Conservation (phyloP, 2,113 vertebrate species). For the Pyxicephalus adspersus region DNA sequence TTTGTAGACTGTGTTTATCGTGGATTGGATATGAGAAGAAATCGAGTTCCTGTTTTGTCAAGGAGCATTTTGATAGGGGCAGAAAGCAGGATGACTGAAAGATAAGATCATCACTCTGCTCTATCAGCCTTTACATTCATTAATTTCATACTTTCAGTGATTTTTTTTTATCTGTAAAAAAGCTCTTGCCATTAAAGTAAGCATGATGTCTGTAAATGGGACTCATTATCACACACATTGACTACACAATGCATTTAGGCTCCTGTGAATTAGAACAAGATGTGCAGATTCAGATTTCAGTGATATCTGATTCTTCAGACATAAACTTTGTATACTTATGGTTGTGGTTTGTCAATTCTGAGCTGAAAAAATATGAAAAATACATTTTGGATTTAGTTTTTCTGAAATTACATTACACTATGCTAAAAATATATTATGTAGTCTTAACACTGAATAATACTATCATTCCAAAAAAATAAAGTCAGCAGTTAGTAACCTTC, state of each 20-base stretch:
- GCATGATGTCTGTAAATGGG: background rate
- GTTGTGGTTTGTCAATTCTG: background rate
- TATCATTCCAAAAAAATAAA: too few species aligned
- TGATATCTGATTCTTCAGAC: constrained; percentile 9
- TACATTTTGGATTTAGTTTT: too few species aligned
- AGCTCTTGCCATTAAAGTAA: background rate
- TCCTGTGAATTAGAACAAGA: constrained; percentile 30
- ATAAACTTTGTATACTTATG: background rate
- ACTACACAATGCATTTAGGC: background rate
- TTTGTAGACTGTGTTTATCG: too few species aligned
- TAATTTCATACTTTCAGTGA: too few species aligned
- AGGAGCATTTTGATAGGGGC: too few species aligned
- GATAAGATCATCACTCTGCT: too few species aligned
- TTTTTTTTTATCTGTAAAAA: background rate
- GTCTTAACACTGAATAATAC: background rate
- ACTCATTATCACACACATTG: background rate
- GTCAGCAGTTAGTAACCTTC: too few species aligned
- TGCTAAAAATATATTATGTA: background rate
- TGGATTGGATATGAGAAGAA: too few species aligned
- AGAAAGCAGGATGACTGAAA: too few species aligned
- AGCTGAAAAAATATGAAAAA: background rate
- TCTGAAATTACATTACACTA: background rate
- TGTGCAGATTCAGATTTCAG: background rate
- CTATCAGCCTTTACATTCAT: too few species aligned
- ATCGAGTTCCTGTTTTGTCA: too few species aligned